Percentiles rank a stretch among this genome's conserved stretches.
Evolutionary conservation across 1,140 invertebrate species (phyloP).

Genomic region (Aricia agestis): DNA sequence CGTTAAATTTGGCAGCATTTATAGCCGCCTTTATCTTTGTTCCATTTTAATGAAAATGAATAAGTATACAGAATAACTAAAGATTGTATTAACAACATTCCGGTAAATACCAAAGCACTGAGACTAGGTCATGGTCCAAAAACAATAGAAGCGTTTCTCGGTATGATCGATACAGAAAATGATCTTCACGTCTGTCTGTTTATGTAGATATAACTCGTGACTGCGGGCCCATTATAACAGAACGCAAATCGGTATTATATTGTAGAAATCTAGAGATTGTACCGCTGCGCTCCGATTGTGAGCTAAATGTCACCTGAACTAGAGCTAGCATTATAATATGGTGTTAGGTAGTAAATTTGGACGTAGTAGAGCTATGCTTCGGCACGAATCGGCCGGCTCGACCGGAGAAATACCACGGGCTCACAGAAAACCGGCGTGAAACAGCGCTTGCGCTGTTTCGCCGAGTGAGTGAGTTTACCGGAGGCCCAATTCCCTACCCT

Average conservation of each 20-base stretch:
- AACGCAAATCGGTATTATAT: constrained; percentile 20
- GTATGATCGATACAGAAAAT: constrained; percentile 26
- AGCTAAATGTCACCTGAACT: background rate
- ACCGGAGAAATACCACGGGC: no score
- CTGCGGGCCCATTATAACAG: constrained; percentile 24
- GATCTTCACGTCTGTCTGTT: constrained; percentile 26
- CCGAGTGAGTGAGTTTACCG: no score
- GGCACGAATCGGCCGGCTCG: no score
- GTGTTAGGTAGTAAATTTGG: background rate
- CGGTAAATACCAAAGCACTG: background rate
- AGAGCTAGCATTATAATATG: background rate
- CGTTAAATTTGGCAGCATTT: no score
- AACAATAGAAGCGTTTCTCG: constrained; percentile 13
- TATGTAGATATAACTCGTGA: constrained; percentile 35
- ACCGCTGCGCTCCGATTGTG: background rate
- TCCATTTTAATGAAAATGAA: no score
- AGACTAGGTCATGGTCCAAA: background rate
- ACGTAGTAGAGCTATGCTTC: no score
- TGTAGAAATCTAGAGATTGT: constrained; percentile 19
- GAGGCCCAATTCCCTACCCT: no score
- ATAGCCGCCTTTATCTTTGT: no score
- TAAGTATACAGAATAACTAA: background rate
- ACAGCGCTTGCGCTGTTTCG: no score
- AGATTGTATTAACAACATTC: background rate
- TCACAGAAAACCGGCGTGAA: no score